Evolutionary conservation across 2,888 invertebrate genomes (phyloP).

Genomic region (Patella pellucida): DNA sequence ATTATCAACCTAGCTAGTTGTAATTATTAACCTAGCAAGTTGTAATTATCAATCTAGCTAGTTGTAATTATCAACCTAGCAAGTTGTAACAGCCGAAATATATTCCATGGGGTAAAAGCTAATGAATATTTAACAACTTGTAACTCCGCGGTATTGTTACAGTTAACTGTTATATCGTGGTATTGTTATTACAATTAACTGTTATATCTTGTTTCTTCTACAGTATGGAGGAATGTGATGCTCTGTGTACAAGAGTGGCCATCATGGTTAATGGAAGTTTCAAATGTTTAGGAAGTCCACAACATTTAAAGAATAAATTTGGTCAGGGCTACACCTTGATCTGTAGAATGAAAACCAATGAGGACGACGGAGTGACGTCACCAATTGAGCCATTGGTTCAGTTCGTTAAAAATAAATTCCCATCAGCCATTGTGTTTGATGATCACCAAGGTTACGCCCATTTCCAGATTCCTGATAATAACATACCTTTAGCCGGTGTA

Average conservation of each 20-base stretch:
- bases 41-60: neutral
- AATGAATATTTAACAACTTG: too few relatives aligned
- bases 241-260: conserved; percentile 82
- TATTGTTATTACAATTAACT: too few relatives aligned
- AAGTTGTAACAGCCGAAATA: too few relatives aligned
- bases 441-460: conserved; percentile 76
- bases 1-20: too few relatives aligned
- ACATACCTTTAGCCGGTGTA: conserved; percentile 64
- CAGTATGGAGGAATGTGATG: conserved; percentile 91
- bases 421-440: conserved; percentile 78
- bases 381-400: conserved; percentile 44
- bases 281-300: conserved; percentile 81
- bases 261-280: conserved; percentile 83
- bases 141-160: too few relatives aligned
- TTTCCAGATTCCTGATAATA: conserved; percentile 65
- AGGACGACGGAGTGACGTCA: conserved; percentile 37
- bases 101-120: too few relatives aligned
- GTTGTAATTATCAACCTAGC: too few relatives aligned
- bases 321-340: conserved; percentile 79
- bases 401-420: conserved; percentile 74
- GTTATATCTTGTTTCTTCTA: conserved; percentile 30
- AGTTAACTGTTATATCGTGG: too few relatives aligned
- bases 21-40: too few relatives aligned
- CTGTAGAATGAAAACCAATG: conserved; percentile 67
- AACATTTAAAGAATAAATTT: conserved; percentile 80